These are phyloP conservation scores for Doris montereyensis DNA, from an alignment of 2,888 invertebrate species.

Conservation along the genomic window DNA sequence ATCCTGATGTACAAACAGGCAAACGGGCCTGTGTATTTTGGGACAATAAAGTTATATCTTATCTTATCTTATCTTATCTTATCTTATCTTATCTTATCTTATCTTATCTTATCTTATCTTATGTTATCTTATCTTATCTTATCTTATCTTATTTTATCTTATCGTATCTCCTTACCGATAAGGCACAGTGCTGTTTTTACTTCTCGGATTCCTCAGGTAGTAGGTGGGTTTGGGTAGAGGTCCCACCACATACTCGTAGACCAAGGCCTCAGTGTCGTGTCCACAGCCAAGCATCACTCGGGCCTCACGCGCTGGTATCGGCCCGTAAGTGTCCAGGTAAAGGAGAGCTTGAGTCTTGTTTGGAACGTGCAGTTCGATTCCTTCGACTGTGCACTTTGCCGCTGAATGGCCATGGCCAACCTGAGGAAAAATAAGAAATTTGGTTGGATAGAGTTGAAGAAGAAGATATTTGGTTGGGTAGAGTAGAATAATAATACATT, in stretches of 20 bases:
- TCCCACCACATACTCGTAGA: conserved; percentile 54
- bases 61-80: too few relatives aligned
- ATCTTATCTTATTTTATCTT: too few relatives aligned
- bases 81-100: too few relatives aligned
- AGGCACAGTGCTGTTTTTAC: not conserved
- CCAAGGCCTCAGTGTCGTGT: conserved; percentile 42
- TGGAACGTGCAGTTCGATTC: conserved; percentile 49
- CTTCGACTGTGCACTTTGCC: conserved; percentile 6
- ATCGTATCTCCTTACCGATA: conserved; percentile 28
- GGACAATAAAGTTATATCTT: too few relatives aligned
- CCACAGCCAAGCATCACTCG: conserved; percentile 49
- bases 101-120: too few relatives aligned
- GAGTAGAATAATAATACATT: too few relatives aligned
- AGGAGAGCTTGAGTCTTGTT: conserved; percentile 48
- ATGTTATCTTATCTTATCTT: too few relatives aligned
- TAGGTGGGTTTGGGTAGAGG: conserved; percentile 51
- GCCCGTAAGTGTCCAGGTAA: conserved; percentile 45
- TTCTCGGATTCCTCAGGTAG: conserved; percentile 42
- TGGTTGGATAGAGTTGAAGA: too few relatives aligned
- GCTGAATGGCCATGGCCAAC: not conserved
- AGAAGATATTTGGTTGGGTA: too few relatives aligned
- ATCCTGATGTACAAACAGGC: too few relatives aligned
- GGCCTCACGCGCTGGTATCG: conserved; percentile 50
- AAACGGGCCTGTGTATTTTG: too few relatives aligned
- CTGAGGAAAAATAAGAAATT: too few relatives aligned